phyloP scores from a whole-genome alignment of 1,140 invertebrate genomes.

The Idris sp. region DNA sequence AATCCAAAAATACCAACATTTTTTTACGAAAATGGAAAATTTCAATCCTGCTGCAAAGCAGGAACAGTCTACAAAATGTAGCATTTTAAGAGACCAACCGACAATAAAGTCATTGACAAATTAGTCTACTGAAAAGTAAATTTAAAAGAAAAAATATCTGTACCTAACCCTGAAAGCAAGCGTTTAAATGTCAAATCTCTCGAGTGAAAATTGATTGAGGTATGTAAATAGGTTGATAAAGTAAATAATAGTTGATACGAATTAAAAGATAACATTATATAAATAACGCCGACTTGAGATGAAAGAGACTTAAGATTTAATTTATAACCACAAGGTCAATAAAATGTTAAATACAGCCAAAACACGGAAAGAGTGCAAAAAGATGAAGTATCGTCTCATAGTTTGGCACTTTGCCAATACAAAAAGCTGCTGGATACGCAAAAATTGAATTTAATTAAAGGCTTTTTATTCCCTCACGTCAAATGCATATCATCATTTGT shows the following conservation, averaged over 20 bases:
- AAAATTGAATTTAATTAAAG: constrained; percentile 53
- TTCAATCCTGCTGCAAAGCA: background rate
- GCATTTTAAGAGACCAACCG: background rate
- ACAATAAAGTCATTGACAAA: constrained; percentile 1
- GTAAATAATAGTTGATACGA: constrained; percentile 20
- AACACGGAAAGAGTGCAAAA: constrained; percentile 49
- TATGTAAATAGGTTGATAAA: no score
- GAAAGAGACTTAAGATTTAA: constrained; percentile 30
- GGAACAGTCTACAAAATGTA: background rate
- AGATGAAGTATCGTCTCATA: constrained; percentile 51
- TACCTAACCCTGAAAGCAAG: no score
- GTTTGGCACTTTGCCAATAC: constrained; percentile 33
- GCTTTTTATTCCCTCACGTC: no score
- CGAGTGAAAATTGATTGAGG: no score
- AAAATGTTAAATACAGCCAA: constrained; percentile 51
- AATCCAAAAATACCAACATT: constrained; percentile 39
- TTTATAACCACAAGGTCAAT: constrained; percentile 62
- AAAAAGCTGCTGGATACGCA: constrained; percentile 39
- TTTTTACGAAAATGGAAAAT: constrained; percentile 41
- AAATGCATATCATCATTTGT: no score
- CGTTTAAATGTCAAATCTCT: no score
- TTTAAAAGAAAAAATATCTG: no score
- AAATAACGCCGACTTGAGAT: constrained; percentile 8
- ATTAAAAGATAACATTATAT: constrained; percentile 7
- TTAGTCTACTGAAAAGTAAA: no score